phyloP scores from a whole-genome alignment of 2,888 invertebrate genomes.

The Bombyx huttoni region DNA sequence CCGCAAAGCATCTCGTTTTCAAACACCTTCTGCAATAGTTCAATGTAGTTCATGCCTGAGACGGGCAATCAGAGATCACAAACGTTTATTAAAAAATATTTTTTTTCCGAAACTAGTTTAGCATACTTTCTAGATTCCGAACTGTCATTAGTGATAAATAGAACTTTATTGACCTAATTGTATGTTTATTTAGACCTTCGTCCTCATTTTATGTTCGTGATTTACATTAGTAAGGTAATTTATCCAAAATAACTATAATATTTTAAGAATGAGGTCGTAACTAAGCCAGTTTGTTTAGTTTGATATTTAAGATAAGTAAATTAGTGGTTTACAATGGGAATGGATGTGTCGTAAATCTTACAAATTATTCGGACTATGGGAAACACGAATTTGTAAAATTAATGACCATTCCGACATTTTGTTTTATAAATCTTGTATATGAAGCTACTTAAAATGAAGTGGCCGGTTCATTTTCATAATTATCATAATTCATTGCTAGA shows the following conservation, averaged over 20 bases:
- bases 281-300: conserved; percentile 4
- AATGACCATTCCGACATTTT: background rate
- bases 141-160: conserved; percentile 28
- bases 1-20: too few species aligned
- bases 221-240: conserved; percentile 13
- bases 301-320: conserved; percentile 5
- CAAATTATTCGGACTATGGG: conserved; percentile 1
- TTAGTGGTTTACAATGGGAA: conserved; percentile 6
- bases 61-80: conserved; percentile 30
- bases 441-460: background rate
- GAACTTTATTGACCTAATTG: conserved; percentile 32
- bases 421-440: background rate
- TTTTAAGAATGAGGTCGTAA: conserved; percentile 5
- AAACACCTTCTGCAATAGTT: too few species aligned
- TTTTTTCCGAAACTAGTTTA: conserved; percentile 24
- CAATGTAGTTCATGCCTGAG: conserved; percentile 17
- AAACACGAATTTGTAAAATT: background rate
- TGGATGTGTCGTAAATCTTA: conserved; percentile 4
- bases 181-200: conserved; percentile 26
- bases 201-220: conserved; percentile 15
- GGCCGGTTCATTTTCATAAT: background rate
- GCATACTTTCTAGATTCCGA: conserved; percentile 31
- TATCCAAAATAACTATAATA: conserved; percentile 17
- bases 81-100: conserved; percentile 36
- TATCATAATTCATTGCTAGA: background rate